Base-by-base conservation (phyloP, 2,888 invertebrate genomes). In the Pardosa pseudoannulata region DNA sequence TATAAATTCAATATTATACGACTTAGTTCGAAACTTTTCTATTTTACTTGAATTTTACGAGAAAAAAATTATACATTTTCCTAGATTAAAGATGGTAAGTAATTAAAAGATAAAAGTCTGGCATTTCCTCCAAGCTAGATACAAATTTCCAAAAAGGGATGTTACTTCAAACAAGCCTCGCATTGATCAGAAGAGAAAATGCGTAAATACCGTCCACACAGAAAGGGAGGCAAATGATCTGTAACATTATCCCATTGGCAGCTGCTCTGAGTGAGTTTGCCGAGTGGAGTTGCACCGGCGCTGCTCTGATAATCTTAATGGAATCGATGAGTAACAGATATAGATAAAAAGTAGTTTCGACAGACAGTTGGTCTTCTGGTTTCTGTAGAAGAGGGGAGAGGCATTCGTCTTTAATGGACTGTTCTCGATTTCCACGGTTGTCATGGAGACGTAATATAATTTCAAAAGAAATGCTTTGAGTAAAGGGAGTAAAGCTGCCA, bases 261-360 rank as follows among this genome's bases (percentile, higher is more conserved):
- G 56, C 56, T 56, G 56, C 23, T 56, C 23, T 23, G 19, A 23
- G n/a, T n/a, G 3, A 56, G 56, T 56, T 56, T 56, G 56, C 46
- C 23, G 75, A 75, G 82, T 82, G 32, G 81, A 81, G 81, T 64
- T 64, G 71, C 64, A 32, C 19, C 13, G n/a, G 65, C 41, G 64
- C 81, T 76, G 75, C 74, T 56, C 31, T 64, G 82, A 75, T 82
- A 75, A 71, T 71, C 71, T 64, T 82, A 82, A 82, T 82, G 82
- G 82, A 82, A 32, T 70, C 75, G 75, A 62, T 75, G 82, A 82
- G 82, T 82, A 70, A 67, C 70, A 75, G n/a, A 56, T 23, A 56
- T 19, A 16, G 7, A 56, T 19, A 56, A 56, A 56, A 56, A 56
- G 62, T 28, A 74, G 81, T 39, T 16, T 36, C 68, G 68, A 74